phyloP scores from a whole-genome alignment of 2,888 invertebrate species.

The Camponotus fellah region DNA sequence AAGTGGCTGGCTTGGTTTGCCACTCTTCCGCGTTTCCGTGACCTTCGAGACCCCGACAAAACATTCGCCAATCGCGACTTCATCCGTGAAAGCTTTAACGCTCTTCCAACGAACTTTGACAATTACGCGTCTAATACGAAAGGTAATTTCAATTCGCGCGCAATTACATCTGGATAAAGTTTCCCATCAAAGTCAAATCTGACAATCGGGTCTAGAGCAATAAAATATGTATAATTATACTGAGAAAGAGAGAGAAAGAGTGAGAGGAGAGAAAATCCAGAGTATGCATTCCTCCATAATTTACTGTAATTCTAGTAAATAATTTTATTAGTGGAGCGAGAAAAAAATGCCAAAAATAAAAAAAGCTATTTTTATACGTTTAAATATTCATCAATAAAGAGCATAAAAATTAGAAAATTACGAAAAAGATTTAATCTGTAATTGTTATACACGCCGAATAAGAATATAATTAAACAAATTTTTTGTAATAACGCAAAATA shows the following conservation, averaged over 20 bases:
- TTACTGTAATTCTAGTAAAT: neutral
- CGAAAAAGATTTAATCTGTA: neutral
- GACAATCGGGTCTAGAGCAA: neutral
- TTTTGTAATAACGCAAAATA: neutral
- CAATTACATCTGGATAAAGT: neutral
- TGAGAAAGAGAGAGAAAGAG: neutral
- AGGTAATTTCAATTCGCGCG: constrained; percentile 20
- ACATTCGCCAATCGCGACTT: constrained; percentile 27
- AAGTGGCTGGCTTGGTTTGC: constrained; percentile 77
- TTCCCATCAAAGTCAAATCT: neutral
- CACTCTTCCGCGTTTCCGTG: constrained; percentile 66
- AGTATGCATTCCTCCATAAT: neutral
- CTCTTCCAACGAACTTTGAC: constrained; percentile 26
- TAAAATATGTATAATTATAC: constrained; percentile 4
- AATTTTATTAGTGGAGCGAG: neutral
- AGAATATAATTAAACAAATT: neutral
- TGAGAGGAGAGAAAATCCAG: neutral
- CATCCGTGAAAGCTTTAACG: constrained; percentile 21
- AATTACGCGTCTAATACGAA: neutral
- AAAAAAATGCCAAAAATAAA: neutral
- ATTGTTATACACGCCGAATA: neutral
- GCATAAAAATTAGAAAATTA: neutral
- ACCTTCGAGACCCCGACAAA: constrained; percentile 59
- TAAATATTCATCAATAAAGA: neutral
- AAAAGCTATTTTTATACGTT: neutral